Percentiles rank a stretch among this genome's conserved stretches.
These are phyloP conservation scores for Lasioglossum albipes DNA, from an alignment of 1,140 invertebrate species.

Conservation along the genomic window DNA sequence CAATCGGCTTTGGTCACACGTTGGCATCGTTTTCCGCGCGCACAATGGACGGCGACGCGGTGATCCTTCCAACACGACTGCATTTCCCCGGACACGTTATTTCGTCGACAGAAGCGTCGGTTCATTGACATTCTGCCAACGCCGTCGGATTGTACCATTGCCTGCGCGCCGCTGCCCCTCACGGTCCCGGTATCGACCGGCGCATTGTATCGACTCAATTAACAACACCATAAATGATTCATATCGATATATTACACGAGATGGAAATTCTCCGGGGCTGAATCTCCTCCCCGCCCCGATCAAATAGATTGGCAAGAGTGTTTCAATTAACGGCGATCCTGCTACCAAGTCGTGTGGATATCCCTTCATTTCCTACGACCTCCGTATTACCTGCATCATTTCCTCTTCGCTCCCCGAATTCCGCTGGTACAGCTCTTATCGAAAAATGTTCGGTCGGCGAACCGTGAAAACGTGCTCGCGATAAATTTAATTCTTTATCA, in stretches of 20 bases:
- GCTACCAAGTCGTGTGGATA: too few relatives aligned
- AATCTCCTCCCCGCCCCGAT: background rate
- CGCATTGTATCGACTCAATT: conserved; percentile 52
- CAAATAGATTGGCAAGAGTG: conserved; percentile 37
- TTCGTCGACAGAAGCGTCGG: conserved; percentile 51
- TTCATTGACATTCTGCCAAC: conserved; percentile 57
- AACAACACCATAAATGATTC: conserved; percentile 57
- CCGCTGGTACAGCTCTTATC: too few relatives aligned
- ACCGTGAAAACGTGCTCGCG: too few relatives aligned
- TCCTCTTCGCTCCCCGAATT: too few relatives aligned
- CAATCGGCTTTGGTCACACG: conserved; percentile 41
- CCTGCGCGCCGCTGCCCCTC: conserved; percentile 18
- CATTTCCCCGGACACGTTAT: conserved; percentile 54
- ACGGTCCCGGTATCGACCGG: conserved; percentile 31
- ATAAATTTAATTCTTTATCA: too few relatives aligned
- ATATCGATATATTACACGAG: conserved; percentile 25
- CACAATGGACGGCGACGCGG: conserved; percentile 11
- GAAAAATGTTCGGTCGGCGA: too few relatives aligned
- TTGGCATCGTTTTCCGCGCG: conserved; percentile 44
- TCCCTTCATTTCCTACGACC: too few relatives aligned
- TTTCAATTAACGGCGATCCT: too few relatives aligned
- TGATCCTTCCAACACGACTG: conserved; percentile 39
- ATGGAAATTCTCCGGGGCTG: conserved; percentile 32
- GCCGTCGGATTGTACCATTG: conserved; percentile 40
- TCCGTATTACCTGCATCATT: too few relatives aligned